phyloP scores from a whole-genome alignment of 1,140 invertebrate genomes.

The Drosophila simulans region DNA sequence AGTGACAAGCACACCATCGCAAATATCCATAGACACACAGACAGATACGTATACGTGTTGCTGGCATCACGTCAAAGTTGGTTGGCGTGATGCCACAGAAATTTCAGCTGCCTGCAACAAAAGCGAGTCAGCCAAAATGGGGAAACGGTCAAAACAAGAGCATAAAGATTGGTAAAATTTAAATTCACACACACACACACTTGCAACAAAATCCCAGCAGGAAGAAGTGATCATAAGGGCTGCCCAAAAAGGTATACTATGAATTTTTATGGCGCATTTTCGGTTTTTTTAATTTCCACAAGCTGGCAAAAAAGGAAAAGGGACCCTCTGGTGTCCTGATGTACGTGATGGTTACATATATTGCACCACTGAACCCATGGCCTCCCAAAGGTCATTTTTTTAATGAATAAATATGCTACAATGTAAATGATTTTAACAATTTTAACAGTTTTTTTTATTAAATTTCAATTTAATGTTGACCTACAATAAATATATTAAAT shows the following conservation, averaged over 20 bases:
- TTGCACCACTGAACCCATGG: slow-evolving; percentile 34
- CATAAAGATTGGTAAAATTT: slow-evolving; percentile 9
- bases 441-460: background rate
- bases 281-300: slow-evolving; percentile 59
- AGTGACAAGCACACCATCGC: slow-evolving; percentile 64
- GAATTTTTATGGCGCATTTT: slow-evolving; percentile 69
- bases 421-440: slow-evolving; percentile 14
- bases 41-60: slow-evolving; percentile 11
- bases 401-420: background rate
- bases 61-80: slow-evolving; percentile 67
- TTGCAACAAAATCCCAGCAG: background rate
- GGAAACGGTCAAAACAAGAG: slow-evolving; percentile 31
- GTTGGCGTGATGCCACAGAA: slow-evolving; percentile 73
- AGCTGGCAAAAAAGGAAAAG: slow-evolving; percentile 6
- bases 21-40: slow-evolving; percentile 35
- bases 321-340: slow-evolving; percentile 18
- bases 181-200: slow-evolving; percentile 13
- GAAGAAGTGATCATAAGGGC: slow-evolving; percentile 13
- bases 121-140: slow-evolving; percentile 51
- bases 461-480: too few species aligned
- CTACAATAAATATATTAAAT: too few species aligned
- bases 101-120: slow-evolving; percentile 50
- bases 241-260: slow-evolving; percentile 54
- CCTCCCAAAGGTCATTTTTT: slow-evolving; percentile 10
- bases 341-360: slow-evolving; percentile 18